A percentile compares a stretch with the other conserved stretches of the same genome.
These are phyloP conservation scores for Gallirallus australis DNA, from an alignment of 2,797 vertebrate genomes.

Conservation along the genomic window DNA sequence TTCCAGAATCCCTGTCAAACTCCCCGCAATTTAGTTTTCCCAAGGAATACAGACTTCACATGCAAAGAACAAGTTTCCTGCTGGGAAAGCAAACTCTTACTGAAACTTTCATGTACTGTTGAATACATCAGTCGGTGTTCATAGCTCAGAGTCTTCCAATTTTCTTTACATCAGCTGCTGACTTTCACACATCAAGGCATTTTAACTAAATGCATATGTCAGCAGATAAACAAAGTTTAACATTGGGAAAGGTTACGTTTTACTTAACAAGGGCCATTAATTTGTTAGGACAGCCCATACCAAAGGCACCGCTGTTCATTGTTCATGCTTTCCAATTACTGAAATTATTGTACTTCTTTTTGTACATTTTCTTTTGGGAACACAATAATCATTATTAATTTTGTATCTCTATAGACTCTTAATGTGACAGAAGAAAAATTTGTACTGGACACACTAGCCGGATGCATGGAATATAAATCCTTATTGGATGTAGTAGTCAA, in stretches of 20 bases:
- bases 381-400: conserved; percentile 12
- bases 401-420: conserved; percentile 72
- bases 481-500: conserved; percentile 85
- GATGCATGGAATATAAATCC: conserved; percentile 85
- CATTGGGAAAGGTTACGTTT: not conserved
- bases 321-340: not conserved
- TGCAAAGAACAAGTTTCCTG: not conserved
- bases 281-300: not conserved
- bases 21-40: not conserved
- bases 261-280: not conserved
- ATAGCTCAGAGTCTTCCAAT: not conserved
- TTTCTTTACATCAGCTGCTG: not conserved
- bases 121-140: not conserved
- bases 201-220: not conserved
- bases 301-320: not conserved
- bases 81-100: not conserved
- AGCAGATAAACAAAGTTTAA: not conserved
- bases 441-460: conserved; percentile 82
- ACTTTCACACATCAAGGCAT: conserved; percentile 4
- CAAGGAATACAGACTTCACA: not conserved
- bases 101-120: not conserved
- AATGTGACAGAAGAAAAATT: conserved; percentile 78
- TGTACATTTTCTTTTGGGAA: not conserved
- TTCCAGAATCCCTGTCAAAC: not conserved
- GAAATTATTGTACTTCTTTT: not conserved